phyloP scores from a whole-genome alignment of 2,797 vertebrate genomes.

The Pitangus sulphuratus region DNA sequence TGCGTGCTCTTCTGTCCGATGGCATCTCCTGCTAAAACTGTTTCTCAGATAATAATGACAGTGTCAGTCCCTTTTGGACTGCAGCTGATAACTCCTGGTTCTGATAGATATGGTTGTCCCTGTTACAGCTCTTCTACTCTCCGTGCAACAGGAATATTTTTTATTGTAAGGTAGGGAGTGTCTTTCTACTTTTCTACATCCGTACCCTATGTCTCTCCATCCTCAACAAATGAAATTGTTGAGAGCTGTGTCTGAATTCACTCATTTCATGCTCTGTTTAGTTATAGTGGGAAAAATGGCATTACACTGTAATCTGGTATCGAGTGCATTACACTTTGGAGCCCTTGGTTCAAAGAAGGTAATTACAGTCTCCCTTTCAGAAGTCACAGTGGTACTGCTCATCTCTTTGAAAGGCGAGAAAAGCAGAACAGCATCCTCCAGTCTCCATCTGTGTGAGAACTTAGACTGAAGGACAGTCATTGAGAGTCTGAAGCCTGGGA shows the following conservation, averaged over 20 bases:
- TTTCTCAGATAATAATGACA: neutral
- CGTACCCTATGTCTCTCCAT: neutral
- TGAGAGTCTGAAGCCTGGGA: neutral
- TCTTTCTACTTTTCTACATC: neutral
- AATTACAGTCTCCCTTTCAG: neutral
- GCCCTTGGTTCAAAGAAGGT: neutral
- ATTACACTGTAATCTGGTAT: neutral
- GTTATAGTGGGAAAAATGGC: neutral
- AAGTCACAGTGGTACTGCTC: neutral
- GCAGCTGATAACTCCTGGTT: neutral
- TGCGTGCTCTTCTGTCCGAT: neutral
- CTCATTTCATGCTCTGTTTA: conserved; percentile 3
- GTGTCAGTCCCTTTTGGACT: neutral
- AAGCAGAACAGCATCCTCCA: neutral
- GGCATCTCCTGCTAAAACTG: neutral
- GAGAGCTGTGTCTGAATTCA: neutral
- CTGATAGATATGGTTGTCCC: neutral
- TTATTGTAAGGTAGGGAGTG: neutral
- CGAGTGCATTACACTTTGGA: neutral
- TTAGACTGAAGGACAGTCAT: neutral
- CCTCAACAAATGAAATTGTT: neutral
- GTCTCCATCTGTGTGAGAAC: neutral
- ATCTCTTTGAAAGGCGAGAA: neutral
- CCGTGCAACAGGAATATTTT: neutral
- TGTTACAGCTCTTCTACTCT: neutral